A percentile compares a stretch with the other conserved stretches of the same genome.
phyloP scores from a whole-genome alignment of 2,113 vertebrate species.

The Loxodonta africana region DNA sequence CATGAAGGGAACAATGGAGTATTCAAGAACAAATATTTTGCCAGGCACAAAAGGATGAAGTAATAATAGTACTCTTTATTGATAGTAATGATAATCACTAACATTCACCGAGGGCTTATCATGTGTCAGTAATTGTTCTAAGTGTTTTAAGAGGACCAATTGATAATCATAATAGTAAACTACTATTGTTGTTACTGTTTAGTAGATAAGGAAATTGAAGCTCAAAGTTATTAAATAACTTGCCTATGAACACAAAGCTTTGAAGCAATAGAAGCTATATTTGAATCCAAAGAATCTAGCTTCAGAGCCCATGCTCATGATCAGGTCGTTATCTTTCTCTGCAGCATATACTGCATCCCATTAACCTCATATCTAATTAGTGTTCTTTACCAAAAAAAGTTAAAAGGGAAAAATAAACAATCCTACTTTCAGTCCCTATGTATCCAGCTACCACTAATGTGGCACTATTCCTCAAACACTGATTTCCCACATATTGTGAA shows the following conservation, averaged over 20 bases:
- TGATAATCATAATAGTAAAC: not conserved
- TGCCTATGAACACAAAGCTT: not conserved
- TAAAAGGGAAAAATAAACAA: not conserved
- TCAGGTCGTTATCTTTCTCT: not conserved
- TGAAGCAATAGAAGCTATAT: not conserved
- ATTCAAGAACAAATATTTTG: not conserved
- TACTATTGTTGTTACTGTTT: not conserved
- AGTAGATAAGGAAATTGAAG: not conserved
- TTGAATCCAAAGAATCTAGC: not conserved
- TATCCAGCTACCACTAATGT: not conserved
- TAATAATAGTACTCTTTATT: not conserved
- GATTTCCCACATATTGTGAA: not conserved
- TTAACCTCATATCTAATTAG: not conserved
- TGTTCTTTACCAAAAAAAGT: not conserved
- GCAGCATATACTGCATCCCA: not conserved
- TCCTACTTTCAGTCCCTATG: not conserved
- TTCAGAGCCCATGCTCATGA: not conserved
- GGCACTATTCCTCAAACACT: not conserved
- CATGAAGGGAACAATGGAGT: not conserved
- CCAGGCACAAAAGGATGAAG: not conserved
- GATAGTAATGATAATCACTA: not conserved
- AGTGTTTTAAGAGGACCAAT: constrained; percentile 19
- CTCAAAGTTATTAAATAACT: constrained; percentile 8
- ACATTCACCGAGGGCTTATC: not conserved
- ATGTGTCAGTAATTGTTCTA: not conserved